Evolutionary conservation across 1,140 invertebrate species (phyloP), one percentile per base, ranked within the genome.

Genomic region (Brachionus plicatilis): DNA sequence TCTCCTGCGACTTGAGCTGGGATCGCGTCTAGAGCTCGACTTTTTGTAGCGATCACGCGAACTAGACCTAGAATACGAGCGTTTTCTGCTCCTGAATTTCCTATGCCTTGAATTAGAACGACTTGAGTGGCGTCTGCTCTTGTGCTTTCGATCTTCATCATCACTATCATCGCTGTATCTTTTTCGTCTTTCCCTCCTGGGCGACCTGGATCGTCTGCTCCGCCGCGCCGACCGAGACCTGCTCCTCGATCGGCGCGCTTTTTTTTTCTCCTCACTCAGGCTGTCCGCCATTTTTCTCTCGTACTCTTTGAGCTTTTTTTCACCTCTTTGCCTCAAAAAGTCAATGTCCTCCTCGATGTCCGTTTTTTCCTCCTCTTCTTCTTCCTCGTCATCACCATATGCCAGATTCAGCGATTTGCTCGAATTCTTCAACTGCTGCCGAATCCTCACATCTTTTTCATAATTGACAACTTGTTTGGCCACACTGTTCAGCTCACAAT

Each of bases 261-360:
- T 60, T 17, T 29, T 82, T 12, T 20, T 47, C 53, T 65, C n/a
- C 11, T 65, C 60, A 6, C 12, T 60, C 27, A 50, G 27, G 3
- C 33, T 33, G 4, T 79, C 33, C 11, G 14, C 43, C 27, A 65
- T 20, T n/a, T 68, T 60, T 45, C 14, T 43, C 37, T 82, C 79
- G 7, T 43, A 82, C 12, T 82, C 79, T 11, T 27, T 60, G 7
- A 82, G 24, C 29, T 33, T 43, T 37, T 29, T 45, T 37, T 65
- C 53, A 14, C 27, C 79, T 37, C 79, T 43, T 37, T 68, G 2
- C 33, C n/a, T 82, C 33, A 82, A 65, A 41, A 47, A 60, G 20
- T 65, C 79, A 82, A 82, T 37, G 24, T 82, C 79, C 43, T 82
- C 79, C 41, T 82, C 79, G 2, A 53, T 11, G 33, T 75, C 41